Percentiles rank a stretch among this genome's conserved stretches.
Conservation (phyloP, 2,888 invertebrate genomes). For the Bugulina stolonifera region DNA sequence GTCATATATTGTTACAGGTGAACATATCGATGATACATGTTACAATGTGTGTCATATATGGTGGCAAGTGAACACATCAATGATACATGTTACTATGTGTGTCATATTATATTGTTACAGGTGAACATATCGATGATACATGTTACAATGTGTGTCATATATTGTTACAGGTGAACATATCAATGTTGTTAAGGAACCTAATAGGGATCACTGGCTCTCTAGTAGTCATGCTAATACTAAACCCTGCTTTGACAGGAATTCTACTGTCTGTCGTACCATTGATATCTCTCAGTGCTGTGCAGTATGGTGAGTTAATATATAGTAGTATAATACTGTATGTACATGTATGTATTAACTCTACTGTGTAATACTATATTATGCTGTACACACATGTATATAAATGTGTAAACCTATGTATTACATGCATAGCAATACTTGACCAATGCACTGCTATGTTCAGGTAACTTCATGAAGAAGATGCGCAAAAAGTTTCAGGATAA, state of each 20-base stretch:
- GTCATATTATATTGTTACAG: slow-evolving; percentile 37
- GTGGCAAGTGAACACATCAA: slow-evolving; percentile 49
- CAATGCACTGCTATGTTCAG: slow-evolving; percentile 31
- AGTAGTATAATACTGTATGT: neutral
- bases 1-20: slow-evolving; percentile 39
- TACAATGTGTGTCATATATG: slow-evolving; percentile 44
- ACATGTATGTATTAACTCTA: neutral
- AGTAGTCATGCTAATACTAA: slow-evolving; percentile 46
- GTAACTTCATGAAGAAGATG: slow-evolving; percentile 43
- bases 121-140: slow-evolving; percentile 48
- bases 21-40: slow-evolving; percentile 48
- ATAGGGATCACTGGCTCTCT: slow-evolving; percentile 48
- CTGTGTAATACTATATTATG: neutral
- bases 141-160: slow-evolving; percentile 42
- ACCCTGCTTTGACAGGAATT: slow-evolving; percentile 46
- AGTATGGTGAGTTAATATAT: slow-evolving; percentile 49
- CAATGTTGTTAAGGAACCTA: slow-evolving; percentile 43
- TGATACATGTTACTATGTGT: no score
- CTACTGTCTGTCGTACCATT: slow-evolving; percentile 46
- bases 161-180: slow-evolving; percentile 49
- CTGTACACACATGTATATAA: neutral
- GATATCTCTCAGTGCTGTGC: slow-evolving; percentile 44
- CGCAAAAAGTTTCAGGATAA: slow-evolving; percentile 47
- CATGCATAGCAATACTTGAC: neutral
- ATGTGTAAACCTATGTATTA: neutral